Evolutionary conservation across 2,888 invertebrate species (phyloP), one percentile per base, ranked within the genome.

Genomic region (Malacosoma neustria): DNA sequence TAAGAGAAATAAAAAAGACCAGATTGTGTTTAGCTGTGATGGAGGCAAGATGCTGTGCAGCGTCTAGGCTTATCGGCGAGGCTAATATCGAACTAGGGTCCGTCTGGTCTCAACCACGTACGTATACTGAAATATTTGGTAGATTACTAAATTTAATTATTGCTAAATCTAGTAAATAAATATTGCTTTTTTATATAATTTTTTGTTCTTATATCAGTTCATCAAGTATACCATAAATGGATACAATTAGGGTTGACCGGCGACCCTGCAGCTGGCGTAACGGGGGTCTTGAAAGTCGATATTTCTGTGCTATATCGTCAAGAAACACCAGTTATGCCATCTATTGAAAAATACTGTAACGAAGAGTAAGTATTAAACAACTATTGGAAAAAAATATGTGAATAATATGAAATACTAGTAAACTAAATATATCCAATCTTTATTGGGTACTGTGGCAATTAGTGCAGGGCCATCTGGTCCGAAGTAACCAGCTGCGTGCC

Each of bases 161-260:
- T n/a, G n/a, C n/a, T n/a, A n/a, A n/a, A n/a, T n/a, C n/a, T n/a
- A n/a, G n/a, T n/a, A n/a, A n/a, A n/a, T n/a, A n/a, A n/a, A n/a
- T n/a, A n/a, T n/a, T n/a, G n/a, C n/a, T n/a, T n/a, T n/a, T n/a
- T n/a, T n/a, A n/a, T n/a, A n/a, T n/a, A n/a, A n/a, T n/a, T n/a
- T n/a, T n/a, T n/a, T n/a, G n/a, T n/a, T n/a, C n/a, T 37, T 38
- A 1, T 59, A 51, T 29, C 68, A 91, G 94, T 92, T 73, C 95
- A 93, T 57, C 91, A 92, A 63, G 93, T 93, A 57, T 92, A 90
- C 61, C 93, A 94, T 62, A 95, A 95, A 74, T 97, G 96, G 96
- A 93, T 92, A 0, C 90, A 92, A 57, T 73, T 96, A 31, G 89
- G 89, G 14, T 85, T 91, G 39, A 91, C 92, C 0, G 88, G 90